These are phyloP conservation scores for Melieria picta DNA, from an alignment of 2,888 invertebrate species.

Conservation along the genomic window DNA sequence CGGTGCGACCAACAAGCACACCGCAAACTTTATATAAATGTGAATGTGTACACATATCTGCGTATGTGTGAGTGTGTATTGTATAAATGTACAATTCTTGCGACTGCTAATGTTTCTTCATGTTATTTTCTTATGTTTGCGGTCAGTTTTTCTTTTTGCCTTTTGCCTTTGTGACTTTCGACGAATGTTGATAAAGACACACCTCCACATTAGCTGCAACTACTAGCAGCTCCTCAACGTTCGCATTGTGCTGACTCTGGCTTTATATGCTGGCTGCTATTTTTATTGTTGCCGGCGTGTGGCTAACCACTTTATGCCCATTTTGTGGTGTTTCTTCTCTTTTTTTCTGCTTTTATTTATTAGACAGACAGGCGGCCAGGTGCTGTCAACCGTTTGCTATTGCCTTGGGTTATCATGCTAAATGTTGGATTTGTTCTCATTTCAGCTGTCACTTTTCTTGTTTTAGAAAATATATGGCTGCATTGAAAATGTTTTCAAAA, in stretches of 20 bases:
- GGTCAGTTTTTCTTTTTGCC: no score
- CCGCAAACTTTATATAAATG: not conserved
- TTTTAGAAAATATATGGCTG: no score
- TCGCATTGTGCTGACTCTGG: not conserved
- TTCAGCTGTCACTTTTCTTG: no score
- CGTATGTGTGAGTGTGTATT: not conserved
- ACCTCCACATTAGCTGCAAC: constrained; percentile 39
- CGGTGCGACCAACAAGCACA: no score
- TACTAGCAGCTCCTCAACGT: not conserved
- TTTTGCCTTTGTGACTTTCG: not conserved
- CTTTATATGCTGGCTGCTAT: not conserved
- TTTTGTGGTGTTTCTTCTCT: constrained; percentile 29
- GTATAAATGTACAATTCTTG: no score
- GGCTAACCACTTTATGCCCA: constrained; percentile 36
- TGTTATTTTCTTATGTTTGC: no score
- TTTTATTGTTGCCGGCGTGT: constrained; percentile 2
- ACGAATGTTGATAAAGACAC: not conserved
- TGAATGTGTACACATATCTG: not conserved
- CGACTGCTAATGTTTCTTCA: no score
- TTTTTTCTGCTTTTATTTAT: not conserved
- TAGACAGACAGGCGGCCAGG: not conserved
- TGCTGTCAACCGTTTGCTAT: not conserved
- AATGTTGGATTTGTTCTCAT: no score
- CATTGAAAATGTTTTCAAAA: no score
- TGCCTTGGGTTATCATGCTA: not conserved